Evolutionary conservation across 2,797 vertebrate genomes (phyloP).

Genomic region (Margarornis squamiger): DNA sequence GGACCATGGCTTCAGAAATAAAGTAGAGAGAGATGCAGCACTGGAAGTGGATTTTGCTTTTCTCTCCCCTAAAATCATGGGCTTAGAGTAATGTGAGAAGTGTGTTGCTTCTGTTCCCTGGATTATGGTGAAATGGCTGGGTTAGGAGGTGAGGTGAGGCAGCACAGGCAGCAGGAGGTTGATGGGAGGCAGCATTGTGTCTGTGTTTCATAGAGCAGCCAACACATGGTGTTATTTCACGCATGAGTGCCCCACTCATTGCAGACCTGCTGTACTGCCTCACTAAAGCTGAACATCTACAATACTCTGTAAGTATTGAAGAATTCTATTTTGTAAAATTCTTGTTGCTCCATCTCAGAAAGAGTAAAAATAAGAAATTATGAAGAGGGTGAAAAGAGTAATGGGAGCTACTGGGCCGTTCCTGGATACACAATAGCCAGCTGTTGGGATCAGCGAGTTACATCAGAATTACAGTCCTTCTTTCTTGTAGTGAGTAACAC

Average conservation of each 20-base stretch:
- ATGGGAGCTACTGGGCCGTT: not conserved
- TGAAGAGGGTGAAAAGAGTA: not conserved
- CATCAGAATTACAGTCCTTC: not conserved
- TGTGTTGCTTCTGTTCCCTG: not conserved
- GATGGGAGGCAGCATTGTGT: not conserved
- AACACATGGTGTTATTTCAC: not conserved
- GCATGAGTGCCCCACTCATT: not conserved
- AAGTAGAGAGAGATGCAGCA: not conserved
- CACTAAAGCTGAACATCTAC: not conserved
- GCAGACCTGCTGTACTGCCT: fast-evolving
- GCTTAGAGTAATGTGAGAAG: not conserved
- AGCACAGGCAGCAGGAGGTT: not conserved
- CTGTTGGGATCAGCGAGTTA: not conserved
- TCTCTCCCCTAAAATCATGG: not conserved
- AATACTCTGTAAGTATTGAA: not conserved
- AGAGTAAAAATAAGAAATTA: not conserved
- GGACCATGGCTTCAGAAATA: not conserved
- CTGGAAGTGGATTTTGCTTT: not conserved
- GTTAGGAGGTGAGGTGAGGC: not conserved
- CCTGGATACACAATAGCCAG: fast-evolving
- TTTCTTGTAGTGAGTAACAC: not conserved
- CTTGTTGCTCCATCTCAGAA: not conserved
- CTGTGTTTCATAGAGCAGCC: not conserved
- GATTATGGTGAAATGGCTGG: fast-evolving
- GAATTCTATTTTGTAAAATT: not conserved